Percentiles rank a stretch among this genome's conserved stretches.
These are phyloP conservation scores for Phrynocephalus guinanensis DNA, from an alignment of 2,797 vertebrate genomes.

Conservation along the genomic window DNA sequence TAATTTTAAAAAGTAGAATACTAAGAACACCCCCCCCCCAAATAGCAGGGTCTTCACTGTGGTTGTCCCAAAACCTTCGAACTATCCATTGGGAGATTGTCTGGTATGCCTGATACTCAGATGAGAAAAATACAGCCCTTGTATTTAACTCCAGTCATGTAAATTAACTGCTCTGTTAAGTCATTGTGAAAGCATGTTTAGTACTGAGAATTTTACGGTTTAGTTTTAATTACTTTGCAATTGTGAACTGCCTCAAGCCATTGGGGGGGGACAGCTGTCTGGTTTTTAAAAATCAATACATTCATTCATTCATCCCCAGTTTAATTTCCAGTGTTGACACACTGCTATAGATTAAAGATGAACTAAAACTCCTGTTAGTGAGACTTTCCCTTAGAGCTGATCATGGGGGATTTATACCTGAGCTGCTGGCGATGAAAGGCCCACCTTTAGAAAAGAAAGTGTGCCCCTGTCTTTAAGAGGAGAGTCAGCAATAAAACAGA, in stretches of 20 bases:
- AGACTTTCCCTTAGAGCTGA: background rate
- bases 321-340: background rate
- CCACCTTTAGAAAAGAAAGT: background rate
- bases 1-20: background rate
- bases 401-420: background rate
- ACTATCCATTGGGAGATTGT: background rate
- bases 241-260: background rate
- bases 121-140: background rate
- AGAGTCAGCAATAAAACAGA: background rate
- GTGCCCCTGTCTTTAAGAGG: background rate
- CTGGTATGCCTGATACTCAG: background rate
- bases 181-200: background rate
- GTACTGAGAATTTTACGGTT: background rate
- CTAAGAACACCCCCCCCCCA: background rate
- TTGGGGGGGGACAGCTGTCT: background rate
- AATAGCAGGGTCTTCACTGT: background rate
- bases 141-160: background rate
- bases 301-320: background rate
- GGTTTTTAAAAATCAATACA: background rate
- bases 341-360: background rate
- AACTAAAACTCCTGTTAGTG: background rate
- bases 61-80: background rate
- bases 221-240: constrained; percentile 11
- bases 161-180: background rate
- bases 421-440: background rate